Evolutionary conservation across 2,113 vertebrate species (phyloP).

Genomic region (Crotalus viridis): DNA sequence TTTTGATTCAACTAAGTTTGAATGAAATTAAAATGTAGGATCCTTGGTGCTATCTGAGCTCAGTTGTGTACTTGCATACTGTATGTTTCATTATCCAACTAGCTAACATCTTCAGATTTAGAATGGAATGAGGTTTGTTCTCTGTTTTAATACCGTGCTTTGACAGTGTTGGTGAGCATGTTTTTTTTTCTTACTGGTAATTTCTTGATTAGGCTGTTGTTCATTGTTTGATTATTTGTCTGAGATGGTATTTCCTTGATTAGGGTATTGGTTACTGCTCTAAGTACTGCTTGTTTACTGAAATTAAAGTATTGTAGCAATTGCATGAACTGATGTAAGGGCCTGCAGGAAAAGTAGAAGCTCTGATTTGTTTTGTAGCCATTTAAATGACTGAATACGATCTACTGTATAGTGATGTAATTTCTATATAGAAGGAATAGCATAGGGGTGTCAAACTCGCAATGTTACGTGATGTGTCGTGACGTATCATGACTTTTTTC

Average conservation of each 20-base stretch:
- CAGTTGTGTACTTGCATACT: background rate
- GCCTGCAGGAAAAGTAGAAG: background rate
- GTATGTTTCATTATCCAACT: background rate
- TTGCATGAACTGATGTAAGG: background rate
- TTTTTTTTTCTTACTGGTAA: background rate
- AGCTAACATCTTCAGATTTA: background rate
- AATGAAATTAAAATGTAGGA: background rate
- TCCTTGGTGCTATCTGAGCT: background rate
- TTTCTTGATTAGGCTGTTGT: background rate
- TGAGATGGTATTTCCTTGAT: background rate
- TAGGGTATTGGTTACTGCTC: background rate
- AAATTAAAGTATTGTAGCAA: background rate
- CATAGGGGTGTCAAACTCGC: no score
- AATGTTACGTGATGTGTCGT: no score
- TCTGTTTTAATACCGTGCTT: background rate
- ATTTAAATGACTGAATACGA: background rate
- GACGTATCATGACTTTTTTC: no score
- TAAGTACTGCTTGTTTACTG: background rate
- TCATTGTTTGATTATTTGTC: background rate
- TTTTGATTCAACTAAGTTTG: background rate
- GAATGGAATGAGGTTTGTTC: background rate
- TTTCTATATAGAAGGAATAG: background rate
- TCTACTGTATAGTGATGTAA: background rate
- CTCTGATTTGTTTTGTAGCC: background rate
- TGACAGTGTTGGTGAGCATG: background rate